These are phyloP conservation scores for Amyelois transitella DNA, from an alignment of 1,140 invertebrate genomes.

Conservation along the genomic window DNA sequence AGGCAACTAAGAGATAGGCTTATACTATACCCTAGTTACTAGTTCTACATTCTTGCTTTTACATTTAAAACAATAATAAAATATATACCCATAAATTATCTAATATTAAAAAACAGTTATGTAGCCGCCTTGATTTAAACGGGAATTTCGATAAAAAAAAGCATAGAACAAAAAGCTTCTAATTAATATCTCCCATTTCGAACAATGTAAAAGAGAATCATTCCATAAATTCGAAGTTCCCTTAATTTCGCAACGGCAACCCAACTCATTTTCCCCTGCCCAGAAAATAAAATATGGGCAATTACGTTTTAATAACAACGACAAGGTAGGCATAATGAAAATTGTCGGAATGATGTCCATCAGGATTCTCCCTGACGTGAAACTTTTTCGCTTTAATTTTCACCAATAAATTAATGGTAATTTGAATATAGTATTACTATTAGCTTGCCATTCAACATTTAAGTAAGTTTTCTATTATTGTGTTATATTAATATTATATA, in stretches of 20 bases:
- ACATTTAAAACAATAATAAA: too few species aligned
- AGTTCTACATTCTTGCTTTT: too few species aligned
- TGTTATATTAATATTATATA: too few species aligned
- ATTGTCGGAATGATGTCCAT: not conserved
- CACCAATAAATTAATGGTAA: slow-evolving; percentile 1
- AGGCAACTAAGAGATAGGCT: too few species aligned
- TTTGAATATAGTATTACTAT: too few species aligned
- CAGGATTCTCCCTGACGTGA: not conserved
- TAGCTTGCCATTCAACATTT: too few species aligned
- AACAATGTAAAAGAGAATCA: not conserved
- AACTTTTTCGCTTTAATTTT: slow-evolving; percentile 3
- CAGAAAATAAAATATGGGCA: slow-evolving; percentile 4
- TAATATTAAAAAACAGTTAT: too few species aligned
- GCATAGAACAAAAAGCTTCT: not conserved
- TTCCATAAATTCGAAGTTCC: not conserved
- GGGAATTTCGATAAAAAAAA: not conserved
- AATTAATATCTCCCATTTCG: not conserved
- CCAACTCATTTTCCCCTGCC: not conserved
- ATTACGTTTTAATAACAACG: slow-evolving; percentile 5
- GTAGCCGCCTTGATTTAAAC: too few species aligned
- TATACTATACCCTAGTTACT: too few species aligned
- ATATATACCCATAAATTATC: too few species aligned
- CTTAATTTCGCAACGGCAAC: not conserved
- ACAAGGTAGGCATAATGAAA: slow-evolving; percentile 6
- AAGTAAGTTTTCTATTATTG: too few species aligned